Percentiles rank a stretch among this genome's conserved stretches.
Evolutionary conservation across 2,888 invertebrate species (phyloP).

Genomic region (Vesta saturnalis): DNA sequence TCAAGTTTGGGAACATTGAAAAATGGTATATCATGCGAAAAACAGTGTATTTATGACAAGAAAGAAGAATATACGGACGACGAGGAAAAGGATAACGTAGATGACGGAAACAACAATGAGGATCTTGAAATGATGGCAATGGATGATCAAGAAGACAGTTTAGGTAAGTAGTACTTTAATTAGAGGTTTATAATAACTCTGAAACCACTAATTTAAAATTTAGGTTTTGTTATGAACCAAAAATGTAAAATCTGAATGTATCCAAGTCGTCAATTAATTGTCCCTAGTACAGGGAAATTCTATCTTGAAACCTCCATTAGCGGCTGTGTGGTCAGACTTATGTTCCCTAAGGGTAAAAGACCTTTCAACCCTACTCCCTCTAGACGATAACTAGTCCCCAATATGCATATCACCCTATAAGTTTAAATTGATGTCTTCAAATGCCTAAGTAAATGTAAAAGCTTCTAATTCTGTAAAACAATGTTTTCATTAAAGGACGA

Average conservation of each 20-base stretch:
- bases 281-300: constrained; percentile 42
- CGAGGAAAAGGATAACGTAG: constrained; percentile 39
- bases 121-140: constrained; percentile 17
- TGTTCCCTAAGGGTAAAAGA: constrained; percentile 37
- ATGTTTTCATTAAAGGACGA: not conserved
- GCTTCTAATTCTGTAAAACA: constrained; percentile 6
- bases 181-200: constrained; percentile 17
- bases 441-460: constrained; percentile 2
- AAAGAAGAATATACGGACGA: constrained; percentile 37
- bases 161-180: constrained; percentile 25
- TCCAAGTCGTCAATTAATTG: constrained; percentile 40
- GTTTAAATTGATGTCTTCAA: constrained; percentile 23
- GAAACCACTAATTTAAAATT: constrained; percentile 19
- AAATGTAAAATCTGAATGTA: constrained; percentile 32
- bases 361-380: constrained; percentile 38
- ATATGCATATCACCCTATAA: constrained; percentile 34
- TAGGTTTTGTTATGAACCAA: constrained; percentile 23
- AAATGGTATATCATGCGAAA: constrained; percentile 34
- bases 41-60: constrained; percentile 31
- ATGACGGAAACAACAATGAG: constrained; percentile 41
- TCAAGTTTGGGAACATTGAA: constrained; percentile 13
- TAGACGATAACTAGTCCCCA: constrained; percentile 33
- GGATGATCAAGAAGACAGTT: constrained; percentile 36
- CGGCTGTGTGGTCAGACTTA: constrained; percentile 40
- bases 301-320: constrained; percentile 43